A percentile compares a stretch with the other conserved stretches of the same genome.
Evolutionary conservation across 2,888 invertebrate genomes (phyloP).

Genomic region (Byasa hedistus): DNA sequence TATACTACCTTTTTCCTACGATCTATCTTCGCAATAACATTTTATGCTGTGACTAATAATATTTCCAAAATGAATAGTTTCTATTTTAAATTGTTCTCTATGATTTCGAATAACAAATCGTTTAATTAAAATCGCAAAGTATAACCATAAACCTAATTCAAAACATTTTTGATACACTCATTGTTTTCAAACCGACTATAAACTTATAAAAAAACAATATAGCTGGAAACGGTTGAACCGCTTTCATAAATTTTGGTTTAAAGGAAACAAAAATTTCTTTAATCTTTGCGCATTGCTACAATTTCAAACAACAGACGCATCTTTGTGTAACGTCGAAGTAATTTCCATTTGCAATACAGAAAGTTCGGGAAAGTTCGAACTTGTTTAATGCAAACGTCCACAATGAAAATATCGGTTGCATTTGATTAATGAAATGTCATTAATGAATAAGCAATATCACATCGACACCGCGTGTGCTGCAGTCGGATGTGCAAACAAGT

Average conservation of each 20-base stretch:
- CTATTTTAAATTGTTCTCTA: not conserved
- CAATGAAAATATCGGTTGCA: conserved; percentile 49
- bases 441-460: conserved; percentile 1
- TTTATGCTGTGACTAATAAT: not conserved
- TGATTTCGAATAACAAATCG: not conserved
- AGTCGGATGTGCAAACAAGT: not conserved
- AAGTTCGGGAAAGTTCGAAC: not conserved
- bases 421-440: conserved; percentile 63
- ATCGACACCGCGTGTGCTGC: not conserved
- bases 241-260: no score
- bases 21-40: not conserved
- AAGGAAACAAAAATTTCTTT: no score
- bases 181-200: no score
- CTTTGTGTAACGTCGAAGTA: not conserved
- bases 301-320: not conserved
- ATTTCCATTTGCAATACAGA: not conserved
- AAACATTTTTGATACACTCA: no score
- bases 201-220: no score
- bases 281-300: no score
- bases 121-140: not conserved
- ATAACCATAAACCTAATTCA: no score
- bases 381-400: not conserved
- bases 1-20: not conserved
- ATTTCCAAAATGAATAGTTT: not conserved
- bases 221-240: no score